phyloP scores from a whole-genome alignment of 2,888 invertebrate species.

The Poecilobothrus nobilitatus region DNA sequence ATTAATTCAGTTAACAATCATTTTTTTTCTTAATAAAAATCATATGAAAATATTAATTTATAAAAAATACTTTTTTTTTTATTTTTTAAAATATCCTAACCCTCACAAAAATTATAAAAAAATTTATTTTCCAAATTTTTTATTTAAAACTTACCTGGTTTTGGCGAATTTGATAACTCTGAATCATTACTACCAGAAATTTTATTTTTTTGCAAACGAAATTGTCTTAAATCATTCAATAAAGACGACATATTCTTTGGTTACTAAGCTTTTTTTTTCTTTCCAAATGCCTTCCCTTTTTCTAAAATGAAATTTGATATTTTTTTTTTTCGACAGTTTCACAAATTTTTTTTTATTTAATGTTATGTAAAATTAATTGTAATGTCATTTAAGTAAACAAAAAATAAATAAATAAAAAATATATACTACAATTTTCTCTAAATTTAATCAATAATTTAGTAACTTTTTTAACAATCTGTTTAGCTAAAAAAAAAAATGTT shows the following conservation, averaged over 20 bases:
- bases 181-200: background rate
- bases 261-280: background rate
- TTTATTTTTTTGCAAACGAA: constrained; percentile 35
- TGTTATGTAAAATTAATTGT: background rate
- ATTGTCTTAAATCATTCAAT: constrained; percentile 36
- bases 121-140: too few species aligned
- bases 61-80: too few species aligned
- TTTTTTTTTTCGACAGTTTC: background rate
- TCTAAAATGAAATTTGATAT: background rate
- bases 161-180: background rate
- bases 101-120: too few species aligned
- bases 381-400: background rate
- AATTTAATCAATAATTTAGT: too few species aligned
- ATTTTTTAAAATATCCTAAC: too few species aligned
- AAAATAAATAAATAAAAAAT: background rate
- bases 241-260: constrained; percentile 23
- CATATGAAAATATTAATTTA: too few species aligned
- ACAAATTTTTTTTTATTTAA: background rate
- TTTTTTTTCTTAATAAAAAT: too few species aligned
- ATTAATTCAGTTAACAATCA: too few species aligned
- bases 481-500: too few species aligned
- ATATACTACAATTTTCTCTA: background rate
- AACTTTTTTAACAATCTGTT: too few species aligned
- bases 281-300: background rate
- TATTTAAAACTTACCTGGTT: constrained; percentile 25